Conservation (phyloP, 2,888 invertebrate species). For the Troilus luridus region DNA sequence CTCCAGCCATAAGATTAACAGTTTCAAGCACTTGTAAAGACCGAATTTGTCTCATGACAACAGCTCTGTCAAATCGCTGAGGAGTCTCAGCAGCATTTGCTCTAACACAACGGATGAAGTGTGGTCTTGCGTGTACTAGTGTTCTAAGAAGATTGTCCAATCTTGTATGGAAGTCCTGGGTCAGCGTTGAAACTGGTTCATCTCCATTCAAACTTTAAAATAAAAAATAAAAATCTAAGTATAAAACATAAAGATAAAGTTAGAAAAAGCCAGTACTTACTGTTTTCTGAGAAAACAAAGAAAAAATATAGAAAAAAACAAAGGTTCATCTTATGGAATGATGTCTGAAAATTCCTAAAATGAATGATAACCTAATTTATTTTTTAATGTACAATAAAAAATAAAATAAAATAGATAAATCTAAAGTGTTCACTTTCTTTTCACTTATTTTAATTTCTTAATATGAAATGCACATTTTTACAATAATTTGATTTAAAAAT, state of each 20-base stretch:
- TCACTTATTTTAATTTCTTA: no score
- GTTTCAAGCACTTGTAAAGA: conserved; percentile 94
- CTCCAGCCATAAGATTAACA: conserved; percentile 94
- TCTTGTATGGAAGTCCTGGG: conserved; percentile 95
- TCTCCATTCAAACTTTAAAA: conserved; percentile 79
- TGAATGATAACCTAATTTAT: no score
- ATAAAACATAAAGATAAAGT: neutral
- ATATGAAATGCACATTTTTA: no score
- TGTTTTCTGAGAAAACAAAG: no score
- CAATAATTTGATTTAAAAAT: no score
- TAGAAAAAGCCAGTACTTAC: neutral
- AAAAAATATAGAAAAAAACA: no score
- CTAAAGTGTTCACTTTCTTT: no score
- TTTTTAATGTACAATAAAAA: no score
- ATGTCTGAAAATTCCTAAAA: no score
- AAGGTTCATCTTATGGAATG: no score
- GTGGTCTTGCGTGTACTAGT: conserved; percentile 92
- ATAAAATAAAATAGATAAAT: no score
- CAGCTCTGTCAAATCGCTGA: conserved; percentile 86
- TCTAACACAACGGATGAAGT: conserved; percentile 93
- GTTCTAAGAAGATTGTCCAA: conserved; percentile 93
- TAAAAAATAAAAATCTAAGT: neutral
- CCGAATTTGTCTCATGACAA: conserved; percentile 89
- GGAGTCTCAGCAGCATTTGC: conserved; percentile 87
- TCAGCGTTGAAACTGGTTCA: conserved; percentile 89